phyloP scores from a whole-genome alignment of 92 coral and sea anemone genomes.

The Palythoa caribaeorum region DNA sequence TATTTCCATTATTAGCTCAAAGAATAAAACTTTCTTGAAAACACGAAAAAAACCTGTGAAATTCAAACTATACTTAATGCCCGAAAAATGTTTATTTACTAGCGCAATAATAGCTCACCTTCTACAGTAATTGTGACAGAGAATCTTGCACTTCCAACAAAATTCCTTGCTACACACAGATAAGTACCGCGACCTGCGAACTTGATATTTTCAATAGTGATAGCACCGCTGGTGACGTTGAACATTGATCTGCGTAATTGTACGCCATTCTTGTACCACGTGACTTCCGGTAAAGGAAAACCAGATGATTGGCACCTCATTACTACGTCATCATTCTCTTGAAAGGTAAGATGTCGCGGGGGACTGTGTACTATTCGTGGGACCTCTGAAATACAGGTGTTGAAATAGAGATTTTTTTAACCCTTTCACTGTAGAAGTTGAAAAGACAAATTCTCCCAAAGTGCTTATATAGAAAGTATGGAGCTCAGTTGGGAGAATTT shows the following conservation, averaged over 20 bases:
- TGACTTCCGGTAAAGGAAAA: slow-evolving; percentile 74
- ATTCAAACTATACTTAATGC: no score
- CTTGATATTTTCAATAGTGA: slow-evolving; percentile 57
- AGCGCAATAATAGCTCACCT: slow-evolving; percentile 55
- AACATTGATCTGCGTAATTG: slow-evolving; percentile 25
- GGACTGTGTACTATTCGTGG: slow-evolving; percentile 63
- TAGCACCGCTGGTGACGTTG: slow-evolving; percentile 49
- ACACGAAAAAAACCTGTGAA: no score
- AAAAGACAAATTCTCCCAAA: no score
- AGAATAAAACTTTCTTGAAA: no score
- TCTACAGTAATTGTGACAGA: slow-evolving; percentile 63
- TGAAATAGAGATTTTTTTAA: neutral
- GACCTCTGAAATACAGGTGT: slow-evolving; percentile 38
- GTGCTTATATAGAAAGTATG: no score
- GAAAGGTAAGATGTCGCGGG: slow-evolving; percentile 56
- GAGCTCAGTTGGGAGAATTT: no score
- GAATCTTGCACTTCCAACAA: slow-evolving; percentile 64
- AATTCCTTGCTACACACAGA: slow-evolving; percentile 72
- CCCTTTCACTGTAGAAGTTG: no score
- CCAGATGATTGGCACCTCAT: slow-evolving; percentile 67
- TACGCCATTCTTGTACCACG: slow-evolving; percentile 69
- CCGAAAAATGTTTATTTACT: no score
- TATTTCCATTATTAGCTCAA: no score
- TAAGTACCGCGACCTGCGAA: slow-evolving; percentile 74
- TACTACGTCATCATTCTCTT: slow-evolving; percentile 61